Percentiles rank a stretch among this genome's conserved stretches.
These are phyloP conservation scores for Drosophila nr. medialis DNA, from an alignment of 2,888 invertebrate species.

Conservation along the genomic window DNA sequence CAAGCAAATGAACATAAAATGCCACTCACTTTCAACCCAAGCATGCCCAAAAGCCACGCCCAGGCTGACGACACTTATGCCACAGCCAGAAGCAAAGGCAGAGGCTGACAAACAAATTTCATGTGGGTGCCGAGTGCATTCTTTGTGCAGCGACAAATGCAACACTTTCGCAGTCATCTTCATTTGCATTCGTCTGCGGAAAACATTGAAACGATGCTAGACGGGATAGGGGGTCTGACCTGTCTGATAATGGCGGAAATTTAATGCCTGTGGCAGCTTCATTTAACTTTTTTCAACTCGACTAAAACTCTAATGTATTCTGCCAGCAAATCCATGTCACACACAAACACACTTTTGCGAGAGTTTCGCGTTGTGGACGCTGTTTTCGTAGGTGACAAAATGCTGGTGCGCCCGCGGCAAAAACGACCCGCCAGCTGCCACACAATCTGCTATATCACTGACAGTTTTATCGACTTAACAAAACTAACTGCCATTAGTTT, in stretches of 20 bases:
- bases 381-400: constrained; percentile 46
- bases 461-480: constrained; percentile 83
- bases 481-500: constrained; percentile 83
- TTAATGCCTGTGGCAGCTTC: constrained; percentile 75
- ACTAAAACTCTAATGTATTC: constrained; percentile 60
- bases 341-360: constrained; percentile 20
- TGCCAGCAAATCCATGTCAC: constrained; percentile 44
- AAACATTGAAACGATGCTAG: constrained; percentile 18
- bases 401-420: constrained; percentile 24
- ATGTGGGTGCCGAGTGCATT: constrained; percentile 45
- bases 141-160: constrained; percentile 62
- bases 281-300: constrained; percentile 75
- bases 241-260: constrained; percentile 62
- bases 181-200: constrained; percentile 45
- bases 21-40: constrained; percentile 70
- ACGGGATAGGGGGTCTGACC: constrained; percentile 32
- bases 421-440: constrained; percentile 62
- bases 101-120: neutral
- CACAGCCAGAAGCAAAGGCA: constrained; percentile 1
- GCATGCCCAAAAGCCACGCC: constrained; percentile 43
- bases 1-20: constrained; percentile 77
- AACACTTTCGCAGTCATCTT: constrained; percentile 49
- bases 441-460: constrained; percentile 81
- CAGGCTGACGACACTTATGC: constrained; percentile 5
- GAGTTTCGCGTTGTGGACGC: constrained; percentile 2